Base-by-base conservation (phyloP, 2,888 invertebrate species). In the Cosmorhoe ocellata region DNA sequence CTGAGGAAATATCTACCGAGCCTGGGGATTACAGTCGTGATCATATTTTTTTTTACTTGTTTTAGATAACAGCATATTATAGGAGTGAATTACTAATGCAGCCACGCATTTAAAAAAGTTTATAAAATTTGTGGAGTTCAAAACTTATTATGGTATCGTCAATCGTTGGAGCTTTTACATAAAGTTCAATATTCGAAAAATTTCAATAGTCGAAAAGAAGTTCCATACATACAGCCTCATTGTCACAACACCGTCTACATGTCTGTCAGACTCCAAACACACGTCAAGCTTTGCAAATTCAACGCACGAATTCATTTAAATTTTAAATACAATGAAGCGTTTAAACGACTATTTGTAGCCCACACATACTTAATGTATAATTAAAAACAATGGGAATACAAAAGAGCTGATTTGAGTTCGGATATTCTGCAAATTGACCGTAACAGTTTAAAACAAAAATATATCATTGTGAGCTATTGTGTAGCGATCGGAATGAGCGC, bases 381-480 rank as follows among this genome's bases (percentile, higher is more conserved):
- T 71, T 71, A 73, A 71, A 59, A 71, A 62, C 62, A 71, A 61
- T 55, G 44, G 54, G 59, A 63, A 71, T 64, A 70, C 66, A 70
- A 69, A 71, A 61, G 58, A 61, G 48, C 59, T 59, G 53, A 64
- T 63, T 72, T 64, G 49, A 67, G 64, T 54, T 59, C 56, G 50
- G 40, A 61, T 63, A 73, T 67, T 63, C 56, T 44, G 53, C 63
- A 65, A 66, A 71, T 71, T 66, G 64, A 63, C 64, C 65, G 71
- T 69, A 69, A 69, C 73, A 75, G 70, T 59, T 60, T 65, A 67
- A 76, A 76, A 79, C 73, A 80, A 76, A 79, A 76, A 9, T 42
- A 42, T 33, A 42, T 42, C 41, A 73, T 66, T 58, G 56, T 55
- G 56, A 41, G 57, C 75, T 74, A 82, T 83, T 84, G 82, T 84